phyloP scores from a whole-genome alignment of 2,888 invertebrate species.

The Kuschelorhynchus macadamiae region DNA sequence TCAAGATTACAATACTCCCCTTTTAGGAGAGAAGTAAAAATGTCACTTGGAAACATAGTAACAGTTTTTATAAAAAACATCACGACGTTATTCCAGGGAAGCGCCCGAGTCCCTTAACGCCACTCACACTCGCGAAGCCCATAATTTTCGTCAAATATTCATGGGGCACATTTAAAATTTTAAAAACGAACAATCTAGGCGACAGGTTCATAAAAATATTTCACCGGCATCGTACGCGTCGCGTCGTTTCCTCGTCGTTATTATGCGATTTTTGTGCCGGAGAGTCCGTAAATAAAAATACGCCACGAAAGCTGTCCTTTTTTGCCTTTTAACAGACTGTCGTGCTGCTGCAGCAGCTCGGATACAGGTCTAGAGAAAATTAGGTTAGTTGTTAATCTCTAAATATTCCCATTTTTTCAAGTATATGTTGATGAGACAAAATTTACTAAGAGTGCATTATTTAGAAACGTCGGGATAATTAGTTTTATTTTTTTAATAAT shows the following conservation, averaged over 20 bases:
- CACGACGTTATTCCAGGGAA: background rate
- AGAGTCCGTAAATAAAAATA: slow-evolving; percentile 26
- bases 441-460: no score
- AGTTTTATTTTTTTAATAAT: no score
- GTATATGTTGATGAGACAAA: no score
- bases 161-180: slow-evolving; percentile 26
- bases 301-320: background rate
- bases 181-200: slow-evolving; percentile 24
- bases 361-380: slow-evolving; percentile 5
- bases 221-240: slow-evolving; percentile 20
- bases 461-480: no score
- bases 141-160: slow-evolving; percentile 28
- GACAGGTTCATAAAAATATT: slow-evolving; percentile 37
- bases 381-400: slow-evolving; percentile 10
- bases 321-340: slow-evolving; percentile 17
- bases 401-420: no score
- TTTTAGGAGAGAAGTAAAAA: no score
- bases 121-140: background rate
- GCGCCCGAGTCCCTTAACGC: slow-evolving; percentile 1
- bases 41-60: no score
- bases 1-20: no score
- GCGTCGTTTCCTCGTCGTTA: slow-evolving; percentile 3
- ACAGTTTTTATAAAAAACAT: no score
- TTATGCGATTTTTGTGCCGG: slow-evolving; percentile 24
- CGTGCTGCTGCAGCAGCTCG: no score